Base-by-base conservation (phyloP, 2,888 invertebrate genomes). In the Nezara viridula region DNA sequence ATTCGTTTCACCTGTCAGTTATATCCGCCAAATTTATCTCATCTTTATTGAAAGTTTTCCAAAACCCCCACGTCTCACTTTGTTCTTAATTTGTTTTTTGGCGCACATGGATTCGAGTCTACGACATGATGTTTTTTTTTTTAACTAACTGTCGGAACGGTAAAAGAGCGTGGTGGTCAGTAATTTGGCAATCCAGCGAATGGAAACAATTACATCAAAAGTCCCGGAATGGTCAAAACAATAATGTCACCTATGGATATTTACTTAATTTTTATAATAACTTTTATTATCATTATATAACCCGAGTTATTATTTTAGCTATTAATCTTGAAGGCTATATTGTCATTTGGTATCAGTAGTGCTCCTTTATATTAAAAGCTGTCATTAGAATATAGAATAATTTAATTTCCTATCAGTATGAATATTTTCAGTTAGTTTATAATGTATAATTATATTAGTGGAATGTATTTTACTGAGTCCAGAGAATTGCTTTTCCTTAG, bases 51-150 rank as follows among this genome's bases (percentile, higher is more conserved):
- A 73, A 73, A 73, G 32, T 37, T 19, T 73, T 73, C 66, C 66
- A 32, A 73, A 32, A 66, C 14, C 27, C 27, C 16, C 4, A 37
- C 32, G 37, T 73, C 66, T 73, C 37, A 37, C 32, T 37, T 73
- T 21, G 66, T 73, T 73, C 66, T 73, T 73, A 73, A 73, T 73
- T 73, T 73, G 37, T 73, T 19, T 32, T 32, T 73, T 73, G 66
- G 66, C 66, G 32, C 66, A 21, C 19, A 37, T 37, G 66, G 9
- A 37, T 73, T 73, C 10, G 3, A 32, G 37, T 37, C 21, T 73
- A 19, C 7, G 19, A 7, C 7, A 6, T 27, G 60, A n/a, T 16
- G 14, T 60, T 60, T 1, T 27, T 60, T 60, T 73, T 37, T 73
- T 60, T 73, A 32, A 32, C 60, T n/a, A n/a, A 12, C 27, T 3